phyloP scores from a whole-genome alignment of 53 echinoderm and acorn worm genomes.

The Henricia sp. region DNA sequence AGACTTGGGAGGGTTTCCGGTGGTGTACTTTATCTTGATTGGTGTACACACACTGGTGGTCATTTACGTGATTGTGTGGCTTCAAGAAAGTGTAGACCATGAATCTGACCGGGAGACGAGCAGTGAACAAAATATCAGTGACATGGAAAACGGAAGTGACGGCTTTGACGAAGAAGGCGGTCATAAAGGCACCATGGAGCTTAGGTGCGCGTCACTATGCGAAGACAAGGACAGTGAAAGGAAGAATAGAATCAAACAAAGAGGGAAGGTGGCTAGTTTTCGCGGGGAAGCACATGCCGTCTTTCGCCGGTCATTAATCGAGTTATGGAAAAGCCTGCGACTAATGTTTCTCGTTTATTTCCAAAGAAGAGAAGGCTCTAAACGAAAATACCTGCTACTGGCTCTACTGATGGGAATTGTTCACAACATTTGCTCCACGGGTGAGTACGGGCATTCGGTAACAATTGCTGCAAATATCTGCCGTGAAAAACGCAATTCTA shows the following conservation, averaged over 20 bases:
- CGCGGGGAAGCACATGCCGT: not conserved
- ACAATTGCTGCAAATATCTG: no score
- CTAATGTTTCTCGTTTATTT: constrained; percentile 63
- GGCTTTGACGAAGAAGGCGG: constrained; percentile 21
- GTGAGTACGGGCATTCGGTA: constrained; percentile 36
- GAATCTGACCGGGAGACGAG: not conserved
- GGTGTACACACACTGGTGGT: constrained; percentile 56
- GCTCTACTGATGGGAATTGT: constrained; percentile 63
- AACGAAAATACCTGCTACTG: constrained; percentile 72
- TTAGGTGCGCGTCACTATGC: not conserved
- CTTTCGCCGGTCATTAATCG: constrained; percentile 3
- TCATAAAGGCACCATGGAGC: not conserved
- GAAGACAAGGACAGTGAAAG: not conserved
- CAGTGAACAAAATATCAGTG: not conserved
- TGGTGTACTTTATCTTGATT: constrained; percentile 62
- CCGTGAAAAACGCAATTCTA: no score
- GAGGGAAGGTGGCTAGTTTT: not conserved
- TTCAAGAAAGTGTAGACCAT: constrained; percentile 61
- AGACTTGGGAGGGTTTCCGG: constrained; percentile 55
- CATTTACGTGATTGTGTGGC: constrained; percentile 61
- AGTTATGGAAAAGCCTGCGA: constrained; percentile 34
- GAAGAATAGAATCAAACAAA: not conserved
- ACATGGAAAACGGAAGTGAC: not conserved
- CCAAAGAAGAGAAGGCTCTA: constrained; percentile 62
- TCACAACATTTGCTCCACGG: constrained; percentile 68